Base-by-base conservation (phyloP, 2,113 vertebrate genomes). In the Etheostoma cragini region DNA sequence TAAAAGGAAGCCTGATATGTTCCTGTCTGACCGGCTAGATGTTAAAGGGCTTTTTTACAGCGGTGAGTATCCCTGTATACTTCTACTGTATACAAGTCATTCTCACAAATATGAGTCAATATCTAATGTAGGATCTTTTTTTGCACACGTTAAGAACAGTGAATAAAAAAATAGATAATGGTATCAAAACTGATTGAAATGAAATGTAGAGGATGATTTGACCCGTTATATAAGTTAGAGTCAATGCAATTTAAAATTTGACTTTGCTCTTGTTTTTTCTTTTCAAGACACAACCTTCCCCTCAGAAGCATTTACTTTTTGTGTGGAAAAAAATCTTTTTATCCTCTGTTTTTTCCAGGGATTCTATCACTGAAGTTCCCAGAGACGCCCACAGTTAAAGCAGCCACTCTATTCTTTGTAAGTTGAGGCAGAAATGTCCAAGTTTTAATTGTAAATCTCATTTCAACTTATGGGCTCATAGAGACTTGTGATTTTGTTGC, bases 331-430 rank as follows among this genome's bases (percentile, higher is more conserved):
- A 24, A 1, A 15, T 21, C 0, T 38, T 53, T n/a, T 8, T 7
- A 4, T 58, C 14, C 3, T 81, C 6, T 58, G 4, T 63, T 76
- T 78, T 67, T 24, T 58, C 2, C 92, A 99, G 98, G 97, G 72
- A 96, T 99, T 81, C 92, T 99, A 82, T 97, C 97, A 0, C 95
- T 99, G 69, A 98, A 98, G 92, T 98, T 98, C 85, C 97, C 98
- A 0, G 98, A 99, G 91, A 96, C 96, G 1, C 96, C 97, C 26
- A 98, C 98, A 1, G 96, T 98, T 49, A 98, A 97, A 95, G 95
- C 98, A 83, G 96, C 97, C 72, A 96, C 96, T 87, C 87, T 94
- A 22, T 98, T 99, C 89, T 99, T 99, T 95, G 98, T 99, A 94
- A 98, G 98, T 96, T 76, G 3, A 62, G 11, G 13, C 47, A 57